Evolutionary conservation across 2,113 vertebrate species (phyloP).

Genomic region (Pseudorasbora parva): DNA sequence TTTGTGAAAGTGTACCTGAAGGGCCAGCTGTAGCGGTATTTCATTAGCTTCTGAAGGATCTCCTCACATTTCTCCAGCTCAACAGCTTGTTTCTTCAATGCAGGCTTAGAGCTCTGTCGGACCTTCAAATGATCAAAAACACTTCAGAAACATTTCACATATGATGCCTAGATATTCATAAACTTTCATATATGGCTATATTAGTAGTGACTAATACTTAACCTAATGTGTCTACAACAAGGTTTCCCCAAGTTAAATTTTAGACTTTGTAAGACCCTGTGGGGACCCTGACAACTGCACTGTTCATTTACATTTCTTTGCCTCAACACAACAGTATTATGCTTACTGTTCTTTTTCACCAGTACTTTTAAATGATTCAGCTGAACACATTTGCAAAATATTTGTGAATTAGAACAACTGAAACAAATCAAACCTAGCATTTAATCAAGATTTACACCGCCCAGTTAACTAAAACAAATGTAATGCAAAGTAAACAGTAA

Average conservation of each 20-base stretch:
- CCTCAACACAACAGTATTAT: not conserved
- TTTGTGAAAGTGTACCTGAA: constrained; percentile 83
- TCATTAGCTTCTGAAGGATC: constrained; percentile 89
- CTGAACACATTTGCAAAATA: not conserved
- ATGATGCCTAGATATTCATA: not conserved
- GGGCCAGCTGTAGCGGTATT: constrained; percentile 96
- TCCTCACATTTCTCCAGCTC: constrained; percentile 94
- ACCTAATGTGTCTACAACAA: no score
- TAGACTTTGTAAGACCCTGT: no score
- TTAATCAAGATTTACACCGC: not conserved
- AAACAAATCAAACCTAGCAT: not conserved
- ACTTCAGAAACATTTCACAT: not conserved
- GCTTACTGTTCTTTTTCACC: not conserved
- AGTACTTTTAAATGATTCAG: not conserved
- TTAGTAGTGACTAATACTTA: no score
- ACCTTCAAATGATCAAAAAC: constrained; percentile 75
- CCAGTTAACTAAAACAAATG: not conserved
- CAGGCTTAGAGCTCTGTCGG: constrained; percentile 81
- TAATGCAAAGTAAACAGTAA: not conserved
- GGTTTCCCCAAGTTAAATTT: no score
- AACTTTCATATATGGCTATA: no score
- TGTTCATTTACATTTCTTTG: not conserved
- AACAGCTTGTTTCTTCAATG: constrained; percentile 77
- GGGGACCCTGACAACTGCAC: no score
- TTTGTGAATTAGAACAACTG: not conserved